Percentiles rank a stretch among this genome's conserved stretches.
These are phyloP conservation scores for Synanthedon formicaeformis DNA, from an alignment of 2,888 invertebrate genomes.

Conservation along the genomic window DNA sequence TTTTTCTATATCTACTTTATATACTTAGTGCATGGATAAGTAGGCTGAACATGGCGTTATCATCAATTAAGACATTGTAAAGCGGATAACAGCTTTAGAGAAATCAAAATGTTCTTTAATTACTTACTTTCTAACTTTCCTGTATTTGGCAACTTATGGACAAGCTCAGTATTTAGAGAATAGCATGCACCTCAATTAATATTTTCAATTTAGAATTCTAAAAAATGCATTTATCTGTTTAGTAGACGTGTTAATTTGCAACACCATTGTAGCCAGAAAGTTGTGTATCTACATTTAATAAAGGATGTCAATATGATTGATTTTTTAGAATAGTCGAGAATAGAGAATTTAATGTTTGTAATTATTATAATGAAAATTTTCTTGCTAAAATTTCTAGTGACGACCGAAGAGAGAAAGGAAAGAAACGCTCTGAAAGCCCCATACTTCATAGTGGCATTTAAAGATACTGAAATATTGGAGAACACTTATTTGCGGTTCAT, in stretches of 20 bases:
- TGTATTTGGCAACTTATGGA: constrained; percentile 30
- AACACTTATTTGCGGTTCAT: constrained; percentile 89
- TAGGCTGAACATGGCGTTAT: constrained; percentile 26
- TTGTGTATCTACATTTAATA: too few species aligned
- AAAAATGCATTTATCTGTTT: too few species aligned
- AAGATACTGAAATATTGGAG: constrained; percentile 88
- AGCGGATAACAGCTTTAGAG: constrained; percentile 52
- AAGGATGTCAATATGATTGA: too few species aligned
- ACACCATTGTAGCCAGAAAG: too few species aligned
- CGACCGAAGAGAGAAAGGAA: constrained; percentile 77
- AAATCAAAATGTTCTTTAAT: constrained; percentile 11
- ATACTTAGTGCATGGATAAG: constrained; percentile 26
- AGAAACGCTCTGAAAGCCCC: constrained; percentile 81
- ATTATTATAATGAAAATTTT: background rate
- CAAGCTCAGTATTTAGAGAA: background rate
- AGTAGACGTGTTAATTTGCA: too few species aligned
- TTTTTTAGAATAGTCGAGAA: too few species aligned
- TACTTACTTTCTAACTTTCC: constrained; percentile 41
- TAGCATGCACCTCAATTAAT: background rate
- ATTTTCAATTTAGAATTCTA: too few species aligned
- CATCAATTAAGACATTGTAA: constrained; percentile 62
- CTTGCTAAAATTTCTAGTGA: constrained; percentile 58
- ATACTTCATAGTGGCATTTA: constrained; percentile 85
- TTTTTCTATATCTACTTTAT: background rate
- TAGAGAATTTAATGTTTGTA: too few species aligned